Percentiles rank a stretch among this genome's conserved stretches.
Evolutionary conservation across 2,113 vertebrate species (phyloP).

Genomic region (Panurus biarmicus): DNA sequence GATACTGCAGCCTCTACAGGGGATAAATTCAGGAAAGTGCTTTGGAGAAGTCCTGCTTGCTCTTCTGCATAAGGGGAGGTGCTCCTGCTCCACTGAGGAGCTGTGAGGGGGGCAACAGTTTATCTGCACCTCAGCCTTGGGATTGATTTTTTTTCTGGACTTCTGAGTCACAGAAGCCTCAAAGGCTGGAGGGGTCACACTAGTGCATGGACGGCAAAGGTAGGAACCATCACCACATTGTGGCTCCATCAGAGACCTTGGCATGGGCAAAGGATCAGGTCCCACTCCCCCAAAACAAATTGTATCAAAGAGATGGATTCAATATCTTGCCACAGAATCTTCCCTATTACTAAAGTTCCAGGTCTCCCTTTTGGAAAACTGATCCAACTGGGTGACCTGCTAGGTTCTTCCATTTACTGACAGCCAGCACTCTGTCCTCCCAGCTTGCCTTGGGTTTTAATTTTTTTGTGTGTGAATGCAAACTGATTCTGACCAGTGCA

Average conservation of each 20-base stretch:
- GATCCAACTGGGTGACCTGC: background rate
- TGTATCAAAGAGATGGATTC: background rate
- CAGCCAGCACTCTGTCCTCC: background rate
- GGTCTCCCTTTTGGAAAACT: background rate
- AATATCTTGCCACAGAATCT: background rate
- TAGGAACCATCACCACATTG: background rate
- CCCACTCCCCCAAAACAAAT: background rate
- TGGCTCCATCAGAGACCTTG: background rate
- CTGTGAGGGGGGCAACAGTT: accelerated
- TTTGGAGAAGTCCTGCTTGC: background rate
- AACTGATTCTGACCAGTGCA: background rate
- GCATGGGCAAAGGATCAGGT: background rate
- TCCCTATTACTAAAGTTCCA: background rate
- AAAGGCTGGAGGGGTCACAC: background rate
- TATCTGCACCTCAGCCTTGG: background rate
- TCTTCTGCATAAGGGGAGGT: background rate
- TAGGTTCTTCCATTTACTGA: background rate
- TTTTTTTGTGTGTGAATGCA: background rate
- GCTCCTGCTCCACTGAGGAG: background rate
- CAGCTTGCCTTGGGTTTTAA: background rate
- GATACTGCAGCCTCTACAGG: background rate
- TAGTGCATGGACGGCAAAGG: background rate
- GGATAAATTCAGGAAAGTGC: background rate
- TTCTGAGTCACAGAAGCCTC: background rate
- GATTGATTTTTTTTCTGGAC: background rate